Conservation (phyloP, 2,113 vertebrate species). For the Stomatorhinus ivindoensis region DNA sequence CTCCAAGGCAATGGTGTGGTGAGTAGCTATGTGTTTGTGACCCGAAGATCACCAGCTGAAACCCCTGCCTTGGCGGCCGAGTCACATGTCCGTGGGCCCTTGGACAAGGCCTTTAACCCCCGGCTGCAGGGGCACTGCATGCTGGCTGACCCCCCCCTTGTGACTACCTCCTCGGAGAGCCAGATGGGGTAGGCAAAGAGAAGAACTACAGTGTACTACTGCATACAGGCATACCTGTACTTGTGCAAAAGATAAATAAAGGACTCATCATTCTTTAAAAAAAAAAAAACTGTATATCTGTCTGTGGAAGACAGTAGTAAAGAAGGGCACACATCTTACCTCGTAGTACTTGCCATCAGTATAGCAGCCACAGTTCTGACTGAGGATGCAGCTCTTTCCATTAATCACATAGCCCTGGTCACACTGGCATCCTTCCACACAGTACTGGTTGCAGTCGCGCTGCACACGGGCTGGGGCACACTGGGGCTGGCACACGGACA, state of each 20-base stretch:
- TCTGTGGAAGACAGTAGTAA: not conserved
- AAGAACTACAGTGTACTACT: not conserved
- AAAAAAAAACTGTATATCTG: not conserved
- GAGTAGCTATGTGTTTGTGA: not conserved
- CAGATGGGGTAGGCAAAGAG: not conserved
- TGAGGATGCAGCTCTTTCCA: conserved; percentile 85
- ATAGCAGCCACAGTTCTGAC: conserved; percentile 92
- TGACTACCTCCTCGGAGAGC: not conserved
- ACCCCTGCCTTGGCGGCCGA: not conserved
- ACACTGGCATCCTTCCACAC: conserved; percentile 92
- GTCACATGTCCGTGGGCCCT: not conserved
- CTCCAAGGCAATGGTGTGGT: not conserved
- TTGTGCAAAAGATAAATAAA: not conserved
- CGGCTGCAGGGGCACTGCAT: not conserved
- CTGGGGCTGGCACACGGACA: conserved; percentile 86
- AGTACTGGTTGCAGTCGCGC: conserved; percentile 88
- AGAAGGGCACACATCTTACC: conserved; percentile 53
- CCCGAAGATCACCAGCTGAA: not conserved
- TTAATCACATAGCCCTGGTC: conserved; percentile 86
- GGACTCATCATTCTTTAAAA: not conserved
- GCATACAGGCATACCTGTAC: not conserved
- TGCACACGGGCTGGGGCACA: conserved; percentile 85
- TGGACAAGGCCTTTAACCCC: not conserved
- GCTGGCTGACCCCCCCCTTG: too few relatives aligned
- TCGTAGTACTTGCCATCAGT: conserved; percentile 89